These are phyloP conservation scores for Babyrousa celebensis DNA, from an alignment of 2,797 vertebrate species.

Conservation along the genomic window DNA sequence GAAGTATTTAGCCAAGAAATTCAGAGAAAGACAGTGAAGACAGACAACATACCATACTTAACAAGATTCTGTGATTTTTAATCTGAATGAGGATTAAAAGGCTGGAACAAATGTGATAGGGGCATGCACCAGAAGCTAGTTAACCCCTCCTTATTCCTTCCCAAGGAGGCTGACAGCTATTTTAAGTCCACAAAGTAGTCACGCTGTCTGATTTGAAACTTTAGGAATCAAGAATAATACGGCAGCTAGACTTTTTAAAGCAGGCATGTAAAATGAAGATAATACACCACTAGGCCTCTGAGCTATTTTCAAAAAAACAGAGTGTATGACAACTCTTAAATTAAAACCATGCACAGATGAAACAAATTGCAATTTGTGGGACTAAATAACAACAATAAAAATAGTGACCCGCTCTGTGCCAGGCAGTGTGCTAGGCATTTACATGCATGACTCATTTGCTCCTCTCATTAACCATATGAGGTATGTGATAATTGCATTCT, in stretches of 20 bases:
- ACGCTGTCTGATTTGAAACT: constrained; percentile 36
- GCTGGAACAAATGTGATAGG: constrained; percentile 43
- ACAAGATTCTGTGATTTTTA: constrained; percentile 59
- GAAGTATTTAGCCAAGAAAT: constrained; percentile 75
- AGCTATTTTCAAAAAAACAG: background rate
- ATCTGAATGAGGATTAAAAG: constrained; percentile 54
- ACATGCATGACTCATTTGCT: background rate
- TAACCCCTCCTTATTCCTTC: constrained; percentile 51
- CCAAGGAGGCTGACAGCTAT: constrained; percentile 58
- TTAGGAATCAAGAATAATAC: background rate
- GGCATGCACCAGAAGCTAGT: constrained; percentile 24
- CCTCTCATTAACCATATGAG: background rate
- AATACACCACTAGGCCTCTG: background rate
- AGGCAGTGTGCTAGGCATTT: background rate
- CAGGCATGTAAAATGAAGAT: background rate
- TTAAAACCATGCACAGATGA: background rate
- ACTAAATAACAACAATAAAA: background rate
- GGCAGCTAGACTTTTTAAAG: background rate
- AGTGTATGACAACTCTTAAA: background rate
- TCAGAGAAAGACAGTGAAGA: constrained; percentile 60
- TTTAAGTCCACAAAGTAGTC: constrained; percentile 61
- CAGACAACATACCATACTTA: background rate
- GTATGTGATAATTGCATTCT: background rate
- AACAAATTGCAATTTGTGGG: background rate
- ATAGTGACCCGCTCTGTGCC: background rate